These are phyloP conservation scores for Sipha flava DNA, from an alignment of 1,140 invertebrate genomes.

Conservation along the genomic window DNA sequence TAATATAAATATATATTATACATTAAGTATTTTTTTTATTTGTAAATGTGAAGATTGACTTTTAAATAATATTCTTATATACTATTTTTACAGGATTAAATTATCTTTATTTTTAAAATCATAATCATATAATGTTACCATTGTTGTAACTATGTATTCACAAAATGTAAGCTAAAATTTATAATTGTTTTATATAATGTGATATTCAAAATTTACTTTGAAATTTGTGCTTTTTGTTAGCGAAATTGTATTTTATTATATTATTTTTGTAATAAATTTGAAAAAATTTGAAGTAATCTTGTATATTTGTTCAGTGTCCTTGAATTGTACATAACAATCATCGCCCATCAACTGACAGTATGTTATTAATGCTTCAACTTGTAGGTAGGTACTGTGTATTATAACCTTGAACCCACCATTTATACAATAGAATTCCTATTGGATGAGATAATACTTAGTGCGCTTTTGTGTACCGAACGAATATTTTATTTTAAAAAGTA, in stretches of 20 bases:
- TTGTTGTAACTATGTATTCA: too few relatives aligned
- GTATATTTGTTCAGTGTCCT: not conserved
- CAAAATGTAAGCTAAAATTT: too few relatives aligned
- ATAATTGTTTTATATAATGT: too few relatives aligned
- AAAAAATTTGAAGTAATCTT: not conserved
- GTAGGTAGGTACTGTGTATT: not conserved
- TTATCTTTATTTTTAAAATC: too few relatives aligned
- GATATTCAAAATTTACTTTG: too few relatives aligned
- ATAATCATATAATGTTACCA: too few relatives aligned
- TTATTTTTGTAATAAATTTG: not conserved
- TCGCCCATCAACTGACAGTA: not conserved
- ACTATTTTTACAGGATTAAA: too few relatives aligned
- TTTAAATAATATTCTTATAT: too few relatives aligned
- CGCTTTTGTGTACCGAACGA: too few relatives aligned
- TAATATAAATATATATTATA: not conserved
- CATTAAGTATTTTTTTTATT: not conserved
- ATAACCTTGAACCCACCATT: not conserved
- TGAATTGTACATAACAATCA: not conserved
- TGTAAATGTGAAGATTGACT: too few relatives aligned
- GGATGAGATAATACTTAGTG: not conserved
- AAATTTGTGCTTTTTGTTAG: not conserved
- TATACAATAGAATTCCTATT: not conserved
- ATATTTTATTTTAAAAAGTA: too few relatives aligned
- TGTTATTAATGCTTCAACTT: not conserved
- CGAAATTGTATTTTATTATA: too few relatives aligned